Evolutionary conservation across 2,888 invertebrate species (phyloP), one percentile per base, ranked within the genome.

Genomic region (Xestia ashworthii): DNA sequence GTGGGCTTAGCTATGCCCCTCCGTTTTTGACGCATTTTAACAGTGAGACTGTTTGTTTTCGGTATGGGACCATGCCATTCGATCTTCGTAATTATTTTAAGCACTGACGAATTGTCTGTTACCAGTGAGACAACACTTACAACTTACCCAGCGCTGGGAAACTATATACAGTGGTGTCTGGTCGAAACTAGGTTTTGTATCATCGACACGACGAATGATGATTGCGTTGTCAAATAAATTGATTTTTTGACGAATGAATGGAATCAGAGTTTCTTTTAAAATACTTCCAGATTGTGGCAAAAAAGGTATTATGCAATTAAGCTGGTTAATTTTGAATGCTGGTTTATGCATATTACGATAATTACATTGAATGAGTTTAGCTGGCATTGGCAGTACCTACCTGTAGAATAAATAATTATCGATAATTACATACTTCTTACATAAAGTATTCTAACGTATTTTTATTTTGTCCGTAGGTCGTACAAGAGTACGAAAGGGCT

Each of bases 401-500:
- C 2, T 38, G 4, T n/a, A 19, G 0, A 71, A 22, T 53, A 5
- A n/a, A 19, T 41, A 9, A 41, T 16, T 50, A 22, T n/a, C 0
- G 22, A 19, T 44, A 16, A 2, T 38, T 19, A 55, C 5, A 5
- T 41, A 41, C 38, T 12, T 58, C 32, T 32, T 32, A 32, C 32
- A 32, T n/a, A n/a, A n/a, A n/a, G 9, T 9, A 5, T 19, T 12
- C 22, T 9, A 50, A 50, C 25, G 6, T 38, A 8, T 8, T 64
- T 76, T 71, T 44, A 22, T 46, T 72, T 81, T 72, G 50, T 84
- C 75, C 65, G 1, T 86, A 99, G 99, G 99, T 99, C 60, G 99
- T 99, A 4, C 99, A 99, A 92, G 99, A 99, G 92, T 99, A 99
- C 93, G 99, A 99, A 94, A 97, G 99, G 83, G 99, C 99, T 0